These are phyloP conservation scores for Patella ulyssiponensis DNA, from an alignment of 2,888 invertebrate genomes.

Conservation along the genomic window DNA sequence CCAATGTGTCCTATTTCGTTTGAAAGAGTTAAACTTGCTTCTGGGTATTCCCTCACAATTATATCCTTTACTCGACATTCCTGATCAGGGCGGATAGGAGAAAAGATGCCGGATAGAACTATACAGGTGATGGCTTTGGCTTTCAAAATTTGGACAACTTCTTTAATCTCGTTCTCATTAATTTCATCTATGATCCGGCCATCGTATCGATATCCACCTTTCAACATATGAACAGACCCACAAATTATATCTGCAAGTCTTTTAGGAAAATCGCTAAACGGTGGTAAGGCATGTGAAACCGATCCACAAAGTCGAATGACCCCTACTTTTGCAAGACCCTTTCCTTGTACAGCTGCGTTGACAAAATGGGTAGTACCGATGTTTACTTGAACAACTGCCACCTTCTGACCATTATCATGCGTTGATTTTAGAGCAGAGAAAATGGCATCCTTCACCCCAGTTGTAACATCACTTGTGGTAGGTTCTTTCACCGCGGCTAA, in stretches of 20 bases:
- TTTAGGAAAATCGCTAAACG: slow-evolving; percentile 62
- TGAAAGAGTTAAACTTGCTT: slow-evolving; percentile 59
- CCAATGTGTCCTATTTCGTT: slow-evolving; percentile 64
- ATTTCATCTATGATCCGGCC: slow-evolving; percentile 55
- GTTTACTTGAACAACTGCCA: slow-evolving; percentile 53
- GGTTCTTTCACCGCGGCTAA: slow-evolving; percentile 54
- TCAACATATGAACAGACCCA: slow-evolving; percentile 46
- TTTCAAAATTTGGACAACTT: slow-evolving; percentile 41
- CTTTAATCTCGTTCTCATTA: slow-evolving; percentile 50
- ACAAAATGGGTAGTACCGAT: slow-evolving; percentile 70
- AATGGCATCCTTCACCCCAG: slow-evolving; percentile 50
- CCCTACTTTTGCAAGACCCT: slow-evolving; percentile 55
- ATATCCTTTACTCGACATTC: slow-evolving; percentile 49
- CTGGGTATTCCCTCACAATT: slow-evolving; percentile 47
- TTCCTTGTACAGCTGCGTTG: slow-evolving; percentile 66
- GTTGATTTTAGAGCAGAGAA: slow-evolving; percentile 29
- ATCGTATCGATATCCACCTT: slow-evolving; percentile 65
- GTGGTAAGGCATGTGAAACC: slow-evolving; percentile 56
- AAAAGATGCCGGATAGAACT: slow-evolving; percentile 64
- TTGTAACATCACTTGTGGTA: slow-evolving; percentile 64
- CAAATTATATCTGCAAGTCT: slow-evolving; percentile 45
- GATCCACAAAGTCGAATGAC: slow-evolving; percentile 65
- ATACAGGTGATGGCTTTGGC: slow-evolving; percentile 49
- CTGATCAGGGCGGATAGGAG: slow-evolving; percentile 57
- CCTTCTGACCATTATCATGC: slow-evolving; percentile 6